Evolutionary conservation across 2,888 invertebrate species (phyloP).

Genomic region (Smittia sp.): DNA sequence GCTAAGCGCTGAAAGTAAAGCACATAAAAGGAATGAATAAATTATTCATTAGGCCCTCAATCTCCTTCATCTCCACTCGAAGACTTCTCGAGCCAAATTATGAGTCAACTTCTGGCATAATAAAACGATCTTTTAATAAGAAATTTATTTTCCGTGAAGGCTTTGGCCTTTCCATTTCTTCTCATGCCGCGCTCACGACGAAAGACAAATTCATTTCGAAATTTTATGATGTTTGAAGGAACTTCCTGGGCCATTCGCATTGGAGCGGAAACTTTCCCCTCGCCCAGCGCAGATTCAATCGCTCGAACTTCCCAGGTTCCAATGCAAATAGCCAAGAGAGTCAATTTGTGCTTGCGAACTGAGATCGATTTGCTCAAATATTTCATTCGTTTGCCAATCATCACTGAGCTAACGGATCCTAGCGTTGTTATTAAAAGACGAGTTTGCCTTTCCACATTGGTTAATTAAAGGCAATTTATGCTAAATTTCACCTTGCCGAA

Average conservation of each 20-base stretch:
- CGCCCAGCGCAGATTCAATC: neutral
- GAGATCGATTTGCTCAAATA: too few relatives aligned
- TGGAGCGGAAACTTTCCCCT: neutral
- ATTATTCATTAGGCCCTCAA: conserved; percentile 14
- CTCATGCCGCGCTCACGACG: neutral
- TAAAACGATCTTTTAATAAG: conserved; percentile 33
- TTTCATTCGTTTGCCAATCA: too few relatives aligned
- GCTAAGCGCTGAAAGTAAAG: conserved; percentile 1
- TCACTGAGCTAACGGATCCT: too few relatives aligned
- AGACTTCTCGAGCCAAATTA: neutral
- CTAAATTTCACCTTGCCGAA: too few relatives aligned
- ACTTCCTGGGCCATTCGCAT: neutral
- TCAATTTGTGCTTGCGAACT: conserved; percentile 12
- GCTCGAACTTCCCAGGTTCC: too few relatives aligned
- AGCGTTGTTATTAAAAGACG: neutral
- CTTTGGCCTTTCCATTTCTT: neutral
- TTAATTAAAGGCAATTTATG: neutral
- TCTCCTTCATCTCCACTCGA: neutral
- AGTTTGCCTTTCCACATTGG: neutral
- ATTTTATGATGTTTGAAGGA: neutral
- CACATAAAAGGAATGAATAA: conserved; percentile 18
- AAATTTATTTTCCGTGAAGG: conserved; percentile 39
- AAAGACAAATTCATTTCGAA: conserved; percentile 11
- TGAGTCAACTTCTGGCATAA: conserved; percentile 9
- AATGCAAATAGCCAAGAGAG: neutral